Evolutionary conservation across 2,797 vertebrate species (phyloP), one percentile per base, ranked within the genome.

Genomic region (Epinephelus awoara): DNA sequence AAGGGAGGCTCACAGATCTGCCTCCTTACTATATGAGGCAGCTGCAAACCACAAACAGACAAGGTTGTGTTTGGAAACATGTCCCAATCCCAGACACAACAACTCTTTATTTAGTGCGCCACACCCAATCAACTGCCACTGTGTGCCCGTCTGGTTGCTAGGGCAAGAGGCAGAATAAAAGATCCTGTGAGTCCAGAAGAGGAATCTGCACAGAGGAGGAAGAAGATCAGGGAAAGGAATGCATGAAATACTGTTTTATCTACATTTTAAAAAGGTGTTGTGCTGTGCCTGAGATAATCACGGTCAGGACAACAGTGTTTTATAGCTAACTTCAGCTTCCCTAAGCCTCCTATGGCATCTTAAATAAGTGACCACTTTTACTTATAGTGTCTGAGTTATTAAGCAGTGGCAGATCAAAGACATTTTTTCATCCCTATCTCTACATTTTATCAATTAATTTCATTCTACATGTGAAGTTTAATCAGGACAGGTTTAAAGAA

Each of bases 11-110:
- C 64, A 72, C 58, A 77, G 84, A 91, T 80, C 77, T 88, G 79
- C 69, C 79, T 83, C 42, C 51, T 83, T 73, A 70, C 83, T 88
- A 78, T 79, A 85, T 23, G 79, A 83, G 83, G 88, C 91, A 87
- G 87, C 89, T 88, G 88, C 79, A 67, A 50, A 85, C 76, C 88
- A 69, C 89, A 92, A 84, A 90, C 91, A 92, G 89, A 90, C 90
- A 85, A 88, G 88, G 84, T 88, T 91, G 87, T 90, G 88, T 93
- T 93, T 85, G 86, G 91, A 87, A 91, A 90, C 75, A 89, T 74
- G 85, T 75, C 83, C 77, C 71, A 70, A 89, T 86, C 84, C 87
- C 88, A 93, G 92, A 93, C 92, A 94, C 91, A 93, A 93, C 92
- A 91, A 90, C 72, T 85, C 88, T 92, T 90, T 92, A 93, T 88